Evolutionary conservation across 2,888 invertebrate genomes (phyloP).

Genomic region (Andrena chrysosceles): DNA sequence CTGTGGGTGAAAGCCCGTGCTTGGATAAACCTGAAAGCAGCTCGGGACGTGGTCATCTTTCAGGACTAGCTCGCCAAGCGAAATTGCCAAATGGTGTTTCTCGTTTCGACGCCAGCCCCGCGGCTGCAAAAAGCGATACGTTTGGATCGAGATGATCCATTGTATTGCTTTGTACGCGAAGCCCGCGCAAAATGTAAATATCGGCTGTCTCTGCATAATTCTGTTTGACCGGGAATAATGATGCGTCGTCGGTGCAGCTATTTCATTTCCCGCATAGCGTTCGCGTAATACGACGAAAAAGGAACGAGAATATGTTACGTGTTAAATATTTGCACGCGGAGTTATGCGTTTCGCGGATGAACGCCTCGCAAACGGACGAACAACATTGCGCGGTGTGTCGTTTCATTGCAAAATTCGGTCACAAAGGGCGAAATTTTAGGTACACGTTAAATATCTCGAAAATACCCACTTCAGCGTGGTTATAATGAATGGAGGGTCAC

Average conservation of each 20-base stretch:
- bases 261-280: conserved; percentile 4
- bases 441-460: too few relatives aligned
- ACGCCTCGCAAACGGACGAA: neutral
- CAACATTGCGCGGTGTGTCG: too few relatives aligned
- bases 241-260: conserved; percentile 18
- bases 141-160: conserved; percentile 71
- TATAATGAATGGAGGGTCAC: too few relatives aligned
- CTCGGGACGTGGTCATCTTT: conserved; percentile 57
- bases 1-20: conserved; percentile 58
- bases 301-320: neutral
- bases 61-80: conserved; percentile 63
- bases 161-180: conserved; percentile 55
- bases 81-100: conserved; percentile 67
- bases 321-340: conserved; percentile 26
- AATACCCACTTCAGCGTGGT: too few relatives aligned
- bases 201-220: conserved; percentile 43
- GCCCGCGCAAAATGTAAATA: conserved; percentile 28
- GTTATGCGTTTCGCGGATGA: neutral
- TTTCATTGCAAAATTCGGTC: too few relatives aligned
- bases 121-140: conserved; percentile 70
- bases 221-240: conserved; percentile 40
- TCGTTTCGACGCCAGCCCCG: conserved; percentile 47
- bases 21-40: conserved; percentile 65
- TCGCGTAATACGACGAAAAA: conserved; percentile 22
- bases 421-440: too few relatives aligned